Evolutionary conservation across 2,797 vertebrate genomes (phyloP), one percentile per base, ranked within the genome.

Genomic region (Atherinosoma microstoma): DNA sequence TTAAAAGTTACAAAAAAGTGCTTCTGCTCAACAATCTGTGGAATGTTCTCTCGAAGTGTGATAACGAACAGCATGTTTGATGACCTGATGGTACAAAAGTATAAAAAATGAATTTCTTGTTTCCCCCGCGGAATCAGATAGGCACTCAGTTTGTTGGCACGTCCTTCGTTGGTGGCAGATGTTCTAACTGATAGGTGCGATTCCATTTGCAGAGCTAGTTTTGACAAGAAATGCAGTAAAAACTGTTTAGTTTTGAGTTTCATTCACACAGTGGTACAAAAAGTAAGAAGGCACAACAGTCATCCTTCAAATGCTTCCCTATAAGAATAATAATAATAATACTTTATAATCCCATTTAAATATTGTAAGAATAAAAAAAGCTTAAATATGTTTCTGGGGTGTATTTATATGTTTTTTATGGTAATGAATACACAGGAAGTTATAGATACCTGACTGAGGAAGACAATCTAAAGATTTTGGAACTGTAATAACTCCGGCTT

Each of bases 401-500:
- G 38, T 24, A 54, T 54, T 5, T 54, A 54, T 2, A 54, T 54
- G 22, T 24, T 22, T 54, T 47, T n/a, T n/a, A 47, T 47, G 45
- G 7, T 20, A 47, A 20, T 20, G 49, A 73, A 61, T 45, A 77
- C 30, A 76, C 53, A 82, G 71, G 38, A 84, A 83, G 36, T 20
- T 64, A 79, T 58, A 73, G 66, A 86, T 95, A 95, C 94, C 94
- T 94, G 79, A 36, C 49, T 63, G 61, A 68, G 59, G 79, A 40
- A 7, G 80, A 67, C 47, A 82, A 90, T 71, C 84, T 91, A 91
- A 75, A 88, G 68, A 84, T 66, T 89, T 90, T 90, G 86, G 91
- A 90, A 86, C 71, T 83, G 86, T 87, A 91, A 88, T 78, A 94
- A 90, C 70, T 86, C 89, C 68, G 79, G 78, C 88, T 85, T 92